Evolutionary conservation across 2,888 invertebrate species (phyloP).

Genomic region (Lycia hirtaria): DNA sequence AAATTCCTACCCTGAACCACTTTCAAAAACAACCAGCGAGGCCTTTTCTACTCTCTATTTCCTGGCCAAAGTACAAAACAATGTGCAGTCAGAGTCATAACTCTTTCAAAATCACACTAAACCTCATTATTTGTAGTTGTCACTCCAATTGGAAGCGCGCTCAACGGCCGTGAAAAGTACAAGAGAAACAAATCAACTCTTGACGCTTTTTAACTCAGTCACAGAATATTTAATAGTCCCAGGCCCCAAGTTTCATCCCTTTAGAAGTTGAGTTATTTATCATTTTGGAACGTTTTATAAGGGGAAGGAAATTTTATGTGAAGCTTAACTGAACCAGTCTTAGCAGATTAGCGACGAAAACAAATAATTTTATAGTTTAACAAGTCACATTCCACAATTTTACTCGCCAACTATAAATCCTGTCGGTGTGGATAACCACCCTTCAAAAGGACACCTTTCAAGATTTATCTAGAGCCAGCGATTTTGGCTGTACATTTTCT

Average conservation of each 20-base stretch:
- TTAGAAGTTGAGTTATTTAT: neutral
- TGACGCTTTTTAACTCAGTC: neutral
- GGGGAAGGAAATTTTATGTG: neutral
- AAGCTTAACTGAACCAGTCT: neutral
- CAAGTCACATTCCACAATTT: no score
- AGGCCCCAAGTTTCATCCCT: neutral
- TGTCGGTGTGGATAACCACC: no score
- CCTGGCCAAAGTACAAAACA: neutral
- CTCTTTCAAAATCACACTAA: neutral
- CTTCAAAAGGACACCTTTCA: no score
- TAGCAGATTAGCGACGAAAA: neutral
- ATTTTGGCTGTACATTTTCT: no score
- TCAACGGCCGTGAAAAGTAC: conserved; percentile 1
- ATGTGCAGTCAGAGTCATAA: no score
- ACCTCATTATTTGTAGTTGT: neutral
- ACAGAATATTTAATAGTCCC: no score
- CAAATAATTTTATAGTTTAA: no score
- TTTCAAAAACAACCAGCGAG: no score
- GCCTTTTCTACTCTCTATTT: no score
- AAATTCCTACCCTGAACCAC: no score
- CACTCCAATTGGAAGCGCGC: neutral
- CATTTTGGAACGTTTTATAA: neutral
- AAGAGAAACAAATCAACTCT: conserved; percentile 8
- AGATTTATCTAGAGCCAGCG: no score
- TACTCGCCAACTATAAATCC: no score